Conservation (phyloP, 2,113 vertebrate species). For the Mormoops blainvillei region DNA sequence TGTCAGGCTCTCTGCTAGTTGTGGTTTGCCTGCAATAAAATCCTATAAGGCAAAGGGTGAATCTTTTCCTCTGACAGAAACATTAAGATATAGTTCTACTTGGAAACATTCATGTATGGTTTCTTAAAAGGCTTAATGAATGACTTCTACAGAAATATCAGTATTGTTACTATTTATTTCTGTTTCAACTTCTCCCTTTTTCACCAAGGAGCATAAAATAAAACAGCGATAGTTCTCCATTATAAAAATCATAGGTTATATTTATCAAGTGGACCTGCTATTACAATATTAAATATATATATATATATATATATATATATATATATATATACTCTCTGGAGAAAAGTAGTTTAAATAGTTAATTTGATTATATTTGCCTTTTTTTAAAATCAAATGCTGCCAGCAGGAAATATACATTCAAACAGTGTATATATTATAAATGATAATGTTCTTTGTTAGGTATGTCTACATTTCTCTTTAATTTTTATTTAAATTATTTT, state of each 20-base stretch:
- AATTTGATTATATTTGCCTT: conserved; percentile 64
- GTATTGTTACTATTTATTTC: background rate
- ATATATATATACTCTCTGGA: conserved; percentile 41
- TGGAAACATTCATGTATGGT: background rate
- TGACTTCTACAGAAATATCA: background rate
- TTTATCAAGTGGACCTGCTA: background rate
- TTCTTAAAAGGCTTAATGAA: conserved; percentile 20
- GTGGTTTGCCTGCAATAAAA: background rate
- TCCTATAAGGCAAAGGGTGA: background rate
- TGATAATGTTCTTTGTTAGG: conserved; percentile 45
- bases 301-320: too few species aligned
- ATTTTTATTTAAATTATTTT: conserved; percentile 51
- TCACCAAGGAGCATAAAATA: background rate
- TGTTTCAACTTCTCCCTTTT: background rate
- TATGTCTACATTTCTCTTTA: conserved; percentile 54
- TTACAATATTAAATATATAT: conserved; percentile 58
- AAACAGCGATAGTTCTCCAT: background rate
- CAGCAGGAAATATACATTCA: conserved; percentile 53
- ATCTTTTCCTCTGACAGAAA: background rate
- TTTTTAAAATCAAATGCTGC: conserved; percentile 65
- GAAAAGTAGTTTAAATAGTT: conserved; percentile 57
- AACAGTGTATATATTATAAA: conserved; percentile 26
- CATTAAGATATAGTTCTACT: background rate
- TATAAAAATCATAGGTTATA: conserved; percentile 27
- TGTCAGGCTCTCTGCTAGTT: background rate